Base-by-base conservation (phyloP, 2,888 invertebrate species). In the Seira musarum region DNA sequence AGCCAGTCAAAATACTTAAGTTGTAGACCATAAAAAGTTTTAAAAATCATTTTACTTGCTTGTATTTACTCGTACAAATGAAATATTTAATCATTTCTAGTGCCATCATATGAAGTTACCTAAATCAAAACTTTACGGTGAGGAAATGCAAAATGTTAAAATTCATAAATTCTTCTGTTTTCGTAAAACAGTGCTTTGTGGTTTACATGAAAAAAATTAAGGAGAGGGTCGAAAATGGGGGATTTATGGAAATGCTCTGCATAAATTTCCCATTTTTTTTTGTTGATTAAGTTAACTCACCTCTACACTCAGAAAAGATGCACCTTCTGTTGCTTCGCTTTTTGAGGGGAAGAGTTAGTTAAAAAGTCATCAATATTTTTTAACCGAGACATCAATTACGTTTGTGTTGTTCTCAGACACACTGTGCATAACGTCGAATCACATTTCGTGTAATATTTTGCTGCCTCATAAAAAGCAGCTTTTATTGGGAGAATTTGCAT, bases 181-280 rank as follows among this genome's bases (percentile, higher is more conserved):
- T 53, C 17, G 3, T 53, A 53, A 40, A 53, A 53, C 53, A 53
- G 6, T 53, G 30, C 8, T 30, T 30, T 8, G 8, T 30, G 8
- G 30, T 30, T 30, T 30, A 30, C 30, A 30, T 5, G 30, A 30
- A 30, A 8, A 53, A 53, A 17, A n/a, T 17, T 53, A 53, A 53
- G 53, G 53, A 53, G 53, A 53, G 17, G 53, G 53, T 53, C 3
- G 53, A 53, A 77, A 77, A 77, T 77, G 77, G 77, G 13, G 65
- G 60, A 69, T 77, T 77, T 77, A 77, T 77, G 77, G 77, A 77
- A 68, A 70, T 70, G 22, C 60, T 49, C 57, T 70, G 77, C 77
- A 77, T 77, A 77, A 70, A 77, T 70, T 77, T 70, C 70, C 21
- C 70, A 70, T 77, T 70, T 53, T 64, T 1, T 64, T 21, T 61